Percentiles rank a stretch among this genome's conserved stretches.
Conservation (phyloP, 2,113 vertebrate genomes). For the Podarcis muralis region DNA sequence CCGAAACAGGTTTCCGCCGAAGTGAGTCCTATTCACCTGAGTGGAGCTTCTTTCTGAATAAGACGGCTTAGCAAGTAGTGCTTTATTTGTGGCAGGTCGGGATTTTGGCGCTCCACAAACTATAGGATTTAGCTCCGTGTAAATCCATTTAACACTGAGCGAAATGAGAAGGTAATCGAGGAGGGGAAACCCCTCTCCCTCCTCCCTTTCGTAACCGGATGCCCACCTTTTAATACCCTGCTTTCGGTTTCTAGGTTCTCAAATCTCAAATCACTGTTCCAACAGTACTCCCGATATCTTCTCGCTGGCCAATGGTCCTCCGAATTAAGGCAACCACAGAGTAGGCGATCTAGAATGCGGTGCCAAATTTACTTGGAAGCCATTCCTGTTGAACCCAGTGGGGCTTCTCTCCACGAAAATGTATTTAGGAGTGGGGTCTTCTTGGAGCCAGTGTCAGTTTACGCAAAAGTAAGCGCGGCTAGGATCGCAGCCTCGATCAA, state of each 20-base stretch:
- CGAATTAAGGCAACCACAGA: neutral
- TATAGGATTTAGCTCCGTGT: neutral
- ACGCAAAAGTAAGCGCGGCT: neutral
- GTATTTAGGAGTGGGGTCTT: neutral
- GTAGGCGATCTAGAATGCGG: neutral
- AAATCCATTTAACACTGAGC: neutral
- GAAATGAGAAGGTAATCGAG: neutral
- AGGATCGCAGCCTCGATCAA: neutral
- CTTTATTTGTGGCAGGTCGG: neutral
- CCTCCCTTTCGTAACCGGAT: neutral
- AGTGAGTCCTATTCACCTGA: neutral
- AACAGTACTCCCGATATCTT: neutral
- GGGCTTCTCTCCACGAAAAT: neutral
- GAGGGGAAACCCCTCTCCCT: neutral
- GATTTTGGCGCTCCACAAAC: neutral
- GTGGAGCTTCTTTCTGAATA: neutral
- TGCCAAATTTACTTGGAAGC: neutral
- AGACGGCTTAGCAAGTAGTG: neutral
- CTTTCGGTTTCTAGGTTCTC: neutral
- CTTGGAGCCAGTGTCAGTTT: neutral
- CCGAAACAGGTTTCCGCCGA: neutral
- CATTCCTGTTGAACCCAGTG: neutral
- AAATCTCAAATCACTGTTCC: neutral
- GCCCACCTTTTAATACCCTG: neutral
- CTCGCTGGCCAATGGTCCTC: neutral